These are phyloP conservation scores for Sylvia atricapilla DNA, from an alignment of 2,113 vertebrate species.

Conservation along the genomic window DNA sequence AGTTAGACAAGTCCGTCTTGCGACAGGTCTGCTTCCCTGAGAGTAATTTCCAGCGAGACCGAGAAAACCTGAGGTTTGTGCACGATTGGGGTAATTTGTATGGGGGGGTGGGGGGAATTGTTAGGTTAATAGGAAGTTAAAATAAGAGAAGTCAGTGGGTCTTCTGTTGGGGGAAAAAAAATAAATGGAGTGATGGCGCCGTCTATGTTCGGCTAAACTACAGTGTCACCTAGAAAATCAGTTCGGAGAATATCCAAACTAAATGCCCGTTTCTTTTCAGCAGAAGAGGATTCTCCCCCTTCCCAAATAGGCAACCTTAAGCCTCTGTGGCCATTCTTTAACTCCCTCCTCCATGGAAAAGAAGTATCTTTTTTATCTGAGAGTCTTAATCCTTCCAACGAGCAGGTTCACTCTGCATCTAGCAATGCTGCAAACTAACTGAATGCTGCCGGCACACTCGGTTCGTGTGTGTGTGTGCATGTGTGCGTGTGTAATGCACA, in stretches of 20 bases:
- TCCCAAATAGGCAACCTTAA: conserved; percentile 30
- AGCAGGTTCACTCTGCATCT: neutral
- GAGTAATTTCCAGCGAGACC: conserved; percentile 31
- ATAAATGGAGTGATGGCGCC: conserved; percentile 84
- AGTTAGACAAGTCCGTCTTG: conserved; percentile 74
- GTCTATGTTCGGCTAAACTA: conserved; percentile 78
- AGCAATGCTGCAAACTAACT: conserved; percentile 23
- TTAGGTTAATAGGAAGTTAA: conserved; percentile 80
- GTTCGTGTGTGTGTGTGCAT: neutral
- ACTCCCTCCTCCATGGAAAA: neutral
- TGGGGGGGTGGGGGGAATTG: neutral
- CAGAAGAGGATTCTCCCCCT: conserved; percentile 13
- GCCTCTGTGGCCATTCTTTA: neutral
- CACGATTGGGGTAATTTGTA: conserved; percentile 53
- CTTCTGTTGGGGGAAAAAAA: conserved; percentile 57
- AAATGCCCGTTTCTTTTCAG: conserved; percentile 58
- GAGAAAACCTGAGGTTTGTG: conserved; percentile 51
- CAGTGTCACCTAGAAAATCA: conserved; percentile 75
- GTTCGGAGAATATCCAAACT: conserved; percentile 74
- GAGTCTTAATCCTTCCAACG: neutral
- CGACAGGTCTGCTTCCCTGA: conserved; percentile 8
- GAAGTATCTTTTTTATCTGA: conserved; percentile 13
- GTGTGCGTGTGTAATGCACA: neutral
- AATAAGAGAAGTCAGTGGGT: conserved; percentile 71
- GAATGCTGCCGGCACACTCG: neutral